Evolutionary conservation across 2,888 invertebrate genomes (phyloP), one percentile per base, ranked within the genome.

Genomic region (Lucinisca nassula): DNA sequence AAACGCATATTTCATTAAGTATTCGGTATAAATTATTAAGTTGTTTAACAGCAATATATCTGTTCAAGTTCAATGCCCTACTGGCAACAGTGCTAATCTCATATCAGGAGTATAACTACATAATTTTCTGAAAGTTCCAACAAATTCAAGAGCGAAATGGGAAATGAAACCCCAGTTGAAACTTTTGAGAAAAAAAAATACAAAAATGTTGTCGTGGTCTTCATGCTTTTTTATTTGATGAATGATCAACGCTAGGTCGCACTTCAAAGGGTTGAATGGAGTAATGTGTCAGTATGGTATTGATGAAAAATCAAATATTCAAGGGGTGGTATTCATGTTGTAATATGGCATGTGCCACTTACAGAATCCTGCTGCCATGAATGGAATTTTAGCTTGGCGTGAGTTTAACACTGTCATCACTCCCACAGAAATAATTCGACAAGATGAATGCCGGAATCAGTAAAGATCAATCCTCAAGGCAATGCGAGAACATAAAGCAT

Each of bases 31-130:
- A 32, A 84, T 87, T 10, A 58, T 81, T 49, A 17, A 67, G 10
- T 17, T 84, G 58, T 90, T 89, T 74, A 55, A 81, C 3, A 74
- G 45, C 10, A 88, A 88, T 40, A 87, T 80, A 61, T 35, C 82
- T 61, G 90, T 88, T 2, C 92, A 91, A 78, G 89, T 91, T 32
- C 14, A 90, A 14, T 91, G 91, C 78, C 91, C 91, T 0, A 91
- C 89, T 67, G 91, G 90, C 3, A 92, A 85, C 61, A 92, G 89
- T 87, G 91, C 91, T 12, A 90, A 91, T 55, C 24, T 92, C 0
- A 91, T 91, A 30, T 76, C 73, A 45, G 90, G 91, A 32, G 82
- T 82, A 1, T 91, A 89, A 3, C 17, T 87, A 17, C 89, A 90
- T 75, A 89, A 85, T 51, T 90, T 90, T 75, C 73, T 92, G n/a